phyloP scores from a whole-genome alignment of 2,797 vertebrate species.

The Cirrhinus mrigala region DNA sequence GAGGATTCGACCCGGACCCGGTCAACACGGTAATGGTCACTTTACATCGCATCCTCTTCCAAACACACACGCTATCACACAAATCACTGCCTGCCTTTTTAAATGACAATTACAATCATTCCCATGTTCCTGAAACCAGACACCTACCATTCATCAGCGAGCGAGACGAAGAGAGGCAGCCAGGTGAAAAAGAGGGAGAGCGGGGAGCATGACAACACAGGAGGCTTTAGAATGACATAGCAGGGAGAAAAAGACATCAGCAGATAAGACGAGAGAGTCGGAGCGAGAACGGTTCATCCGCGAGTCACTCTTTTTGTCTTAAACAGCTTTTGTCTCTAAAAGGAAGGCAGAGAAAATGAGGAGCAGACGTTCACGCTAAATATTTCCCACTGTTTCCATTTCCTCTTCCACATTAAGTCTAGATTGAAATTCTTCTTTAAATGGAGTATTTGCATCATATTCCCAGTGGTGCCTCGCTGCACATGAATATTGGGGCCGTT shows the following conservation, averaged over 20 bases:
- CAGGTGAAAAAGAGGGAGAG: slow-evolving; percentile 14
- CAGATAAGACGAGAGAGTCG: slow-evolving; percentile 25
- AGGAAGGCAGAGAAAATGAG: slow-evolving; percentile 19
- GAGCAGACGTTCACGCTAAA: slow-evolving; percentile 17
- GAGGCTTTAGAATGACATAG: slow-evolving; percentile 24
- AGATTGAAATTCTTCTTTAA: slow-evolving; percentile 58
- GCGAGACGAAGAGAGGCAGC: slow-evolving; percentile 13
- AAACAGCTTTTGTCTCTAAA: slow-evolving; percentile 38
- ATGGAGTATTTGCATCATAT: slow-evolving; percentile 55
- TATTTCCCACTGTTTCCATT: slow-evolving; percentile 49
- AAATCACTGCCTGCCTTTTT: slow-evolving; percentile 52
- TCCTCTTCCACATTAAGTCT: slow-evolving; percentile 49
- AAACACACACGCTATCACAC: slow-evolving; percentile 66
- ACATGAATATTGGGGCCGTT: slow-evolving; percentile 57
- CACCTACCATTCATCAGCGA: slow-evolving; percentile 75
- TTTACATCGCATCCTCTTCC: slow-evolving; percentile 66
- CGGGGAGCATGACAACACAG: slow-evolving; percentile 26
- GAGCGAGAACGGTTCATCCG: background rate
- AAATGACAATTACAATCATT: slow-evolving; percentile 74
- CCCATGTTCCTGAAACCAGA: slow-evolving; percentile 68
- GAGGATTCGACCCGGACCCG: slow-evolving; percentile 30
- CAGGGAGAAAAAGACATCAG: slow-evolving; percentile 28
- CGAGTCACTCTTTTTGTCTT: slow-evolving; percentile 32
- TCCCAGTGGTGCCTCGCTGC: slow-evolving; percentile 51
- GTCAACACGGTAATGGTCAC: slow-evolving; percentile 57